These are phyloP conservation scores for Hesperophylax magnus DNA, from an alignment of 1,140 invertebrate genomes.

Conservation along the genomic window DNA sequence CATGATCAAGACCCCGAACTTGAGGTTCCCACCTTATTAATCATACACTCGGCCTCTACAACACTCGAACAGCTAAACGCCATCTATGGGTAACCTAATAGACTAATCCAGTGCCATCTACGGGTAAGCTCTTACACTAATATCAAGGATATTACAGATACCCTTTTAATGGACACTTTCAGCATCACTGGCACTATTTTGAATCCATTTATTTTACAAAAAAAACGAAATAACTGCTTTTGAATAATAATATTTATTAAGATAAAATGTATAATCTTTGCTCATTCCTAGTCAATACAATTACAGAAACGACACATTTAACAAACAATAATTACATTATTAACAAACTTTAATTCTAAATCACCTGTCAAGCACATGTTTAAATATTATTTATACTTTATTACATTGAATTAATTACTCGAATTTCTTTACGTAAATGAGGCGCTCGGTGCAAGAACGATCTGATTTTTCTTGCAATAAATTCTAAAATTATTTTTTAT, in stretches of 20 bases:
- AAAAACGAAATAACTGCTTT: neutral
- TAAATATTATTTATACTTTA: slow-evolving; percentile 12
- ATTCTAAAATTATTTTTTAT: neutral
- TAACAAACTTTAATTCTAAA: slow-evolving; percentile 26
- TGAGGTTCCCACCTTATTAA: too few species aligned
- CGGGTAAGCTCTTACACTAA: too few species aligned
- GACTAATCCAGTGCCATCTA: too few species aligned
- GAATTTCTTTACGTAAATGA: neutral
- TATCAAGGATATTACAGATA: too few species aligned
- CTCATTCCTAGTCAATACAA: neutral
- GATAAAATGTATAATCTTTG: neutral
- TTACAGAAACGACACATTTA: neutral
- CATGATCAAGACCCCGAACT: too few species aligned
- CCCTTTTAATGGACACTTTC: neutral
- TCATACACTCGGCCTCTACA: too few species aligned
- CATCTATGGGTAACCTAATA: too few species aligned
- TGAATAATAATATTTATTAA: neutral
- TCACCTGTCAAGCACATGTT: slow-evolving; percentile 21
- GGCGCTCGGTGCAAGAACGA: neutral
- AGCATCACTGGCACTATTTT: neutral
- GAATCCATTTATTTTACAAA: neutral
- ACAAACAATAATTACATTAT: neutral
- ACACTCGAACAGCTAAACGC: too few species aligned
- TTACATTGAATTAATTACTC: neutral
- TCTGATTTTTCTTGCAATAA: neutral